phyloP scores from a whole-genome alignment of 1,140 invertebrate species.

The Drosophila sproati region DNA sequence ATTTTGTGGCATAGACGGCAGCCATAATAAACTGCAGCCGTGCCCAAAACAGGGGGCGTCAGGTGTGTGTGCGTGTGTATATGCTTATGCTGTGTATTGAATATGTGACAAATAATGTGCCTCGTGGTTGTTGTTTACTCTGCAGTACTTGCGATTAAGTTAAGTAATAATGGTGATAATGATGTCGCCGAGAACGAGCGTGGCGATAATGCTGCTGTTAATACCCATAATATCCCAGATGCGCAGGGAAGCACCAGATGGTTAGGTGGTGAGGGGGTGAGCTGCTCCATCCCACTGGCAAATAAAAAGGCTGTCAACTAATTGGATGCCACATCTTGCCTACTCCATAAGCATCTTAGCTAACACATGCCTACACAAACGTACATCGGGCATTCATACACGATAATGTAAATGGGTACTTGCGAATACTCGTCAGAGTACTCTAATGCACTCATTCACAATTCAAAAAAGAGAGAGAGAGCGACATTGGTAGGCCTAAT shows the following conservation, averaged over 20 bases:
- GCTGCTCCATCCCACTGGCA: too few relatives aligned
- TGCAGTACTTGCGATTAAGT: conserved; percentile 36
- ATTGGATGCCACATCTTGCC: conserved; percentile 23
- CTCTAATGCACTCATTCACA: not conserved
- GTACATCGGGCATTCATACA: not conserved
- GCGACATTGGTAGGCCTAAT: conserved; percentile 21
- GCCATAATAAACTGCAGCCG: conserved; percentile 40
- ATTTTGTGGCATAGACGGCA: conserved; percentile 43
- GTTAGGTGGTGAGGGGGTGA: too few relatives aligned
- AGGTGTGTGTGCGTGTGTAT: conserved; percentile 7
- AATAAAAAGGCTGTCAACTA: conserved; percentile 11
- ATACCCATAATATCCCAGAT: conserved; percentile 20
- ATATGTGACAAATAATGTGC: conserved; percentile 39
- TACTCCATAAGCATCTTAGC: conserved; percentile 17
- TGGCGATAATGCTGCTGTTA: conserved; percentile 37
- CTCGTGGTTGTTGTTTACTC: conserved; percentile 23
- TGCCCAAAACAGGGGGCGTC: not conserved
- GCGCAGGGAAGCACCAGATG: not conserved
- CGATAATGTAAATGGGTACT: not conserved
- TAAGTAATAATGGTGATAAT: conserved; percentile 42
- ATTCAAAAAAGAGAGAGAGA: not conserved
- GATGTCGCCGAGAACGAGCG: conserved; percentile 27
- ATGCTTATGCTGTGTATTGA: conserved; percentile 3
- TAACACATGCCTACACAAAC: not conserved
- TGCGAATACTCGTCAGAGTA: conserved; percentile 2